A percentile compares a stretch with the other conserved stretches of the same genome.
Conservation (phyloP, 1,140 invertebrate genomes). For the Pentalonia nigronervosa region DNA sequence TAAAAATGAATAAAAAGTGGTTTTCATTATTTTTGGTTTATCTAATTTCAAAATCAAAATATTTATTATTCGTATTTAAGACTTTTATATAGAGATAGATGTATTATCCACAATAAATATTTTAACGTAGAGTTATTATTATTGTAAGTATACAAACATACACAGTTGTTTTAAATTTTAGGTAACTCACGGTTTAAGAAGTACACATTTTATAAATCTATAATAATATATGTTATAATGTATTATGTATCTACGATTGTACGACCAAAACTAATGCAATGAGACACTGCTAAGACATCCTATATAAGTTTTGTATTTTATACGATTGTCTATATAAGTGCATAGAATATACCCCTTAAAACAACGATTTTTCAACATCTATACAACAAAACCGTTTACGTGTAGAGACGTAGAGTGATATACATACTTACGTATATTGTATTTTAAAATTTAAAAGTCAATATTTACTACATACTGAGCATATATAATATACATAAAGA, state of each 20-base stretch:
- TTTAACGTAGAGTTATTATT: neutral
- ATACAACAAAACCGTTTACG: neutral
- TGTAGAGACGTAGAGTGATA: neutral
- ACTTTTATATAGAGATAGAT: neutral
- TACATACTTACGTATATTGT: neutral
- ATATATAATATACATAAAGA: neutral
- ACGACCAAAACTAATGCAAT: neutral
- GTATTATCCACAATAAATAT: neutral
- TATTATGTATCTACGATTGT: neutral
- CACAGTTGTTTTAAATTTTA: neutral
- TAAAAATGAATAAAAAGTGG: neutral
- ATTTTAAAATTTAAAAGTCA: slow-evolving; percentile 4
- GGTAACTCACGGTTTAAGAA: neutral
- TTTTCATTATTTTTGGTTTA: neutral
- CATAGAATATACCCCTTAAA: neutral
- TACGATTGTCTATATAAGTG: neutral
- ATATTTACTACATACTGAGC: neutral
- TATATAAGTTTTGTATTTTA: neutral
- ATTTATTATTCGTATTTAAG: neutral
- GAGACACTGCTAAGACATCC: neutral
- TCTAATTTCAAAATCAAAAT: neutral
- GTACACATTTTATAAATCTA: neutral
- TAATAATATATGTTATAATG: no score
- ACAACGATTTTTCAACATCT: slow-evolving; percentile 8
- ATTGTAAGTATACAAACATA: neutral